Evolutionary conservation across 1,140 invertebrate species (phyloP).

Genomic region (Cydia fagiglandana): DNA sequence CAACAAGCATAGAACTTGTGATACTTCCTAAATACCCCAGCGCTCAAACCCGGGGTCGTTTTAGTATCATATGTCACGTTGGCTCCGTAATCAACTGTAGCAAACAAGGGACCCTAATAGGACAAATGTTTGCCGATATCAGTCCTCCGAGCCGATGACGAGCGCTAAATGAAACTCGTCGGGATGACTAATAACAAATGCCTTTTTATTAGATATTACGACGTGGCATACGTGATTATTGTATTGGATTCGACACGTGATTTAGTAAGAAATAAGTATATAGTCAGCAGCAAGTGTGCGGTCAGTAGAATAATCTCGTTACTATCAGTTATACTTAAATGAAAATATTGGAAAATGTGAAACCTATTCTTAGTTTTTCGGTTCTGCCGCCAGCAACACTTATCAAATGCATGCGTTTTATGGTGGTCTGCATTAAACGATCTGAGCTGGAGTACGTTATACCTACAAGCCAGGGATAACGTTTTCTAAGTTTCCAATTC

Average conservation of each 20-base stretch:
- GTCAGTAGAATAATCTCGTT: too few species aligned
- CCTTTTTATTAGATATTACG: neutral
- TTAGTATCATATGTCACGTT: conserved; percentile 2
- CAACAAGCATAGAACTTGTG: neutral
- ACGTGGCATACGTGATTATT: neutral
- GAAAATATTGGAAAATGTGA: too few species aligned
- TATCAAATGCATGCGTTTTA: too few species aligned
- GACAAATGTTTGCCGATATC: conserved; percentile 22
- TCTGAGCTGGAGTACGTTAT: too few species aligned
- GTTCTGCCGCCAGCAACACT: too few species aligned
- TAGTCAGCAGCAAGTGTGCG: too few species aligned
- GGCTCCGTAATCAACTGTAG: conserved; percentile 1
- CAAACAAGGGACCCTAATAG: conserved; percentile 21
- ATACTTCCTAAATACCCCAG: neutral
- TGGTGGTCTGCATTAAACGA: too few species aligned
- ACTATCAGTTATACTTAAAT: too few species aligned
- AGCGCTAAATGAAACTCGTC: conserved; percentile 21
- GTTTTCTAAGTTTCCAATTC: too few species aligned
- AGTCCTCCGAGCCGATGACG: neutral
- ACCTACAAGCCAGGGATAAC: too few species aligned
- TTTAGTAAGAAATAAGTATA: neutral
- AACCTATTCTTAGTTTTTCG: too few species aligned
- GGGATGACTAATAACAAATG: neutral
- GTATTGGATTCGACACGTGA: neutral
- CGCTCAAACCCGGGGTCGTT: neutral